A percentile compares a stretch with the other conserved stretches of the same genome.
These are phyloP conservation scores for Celastrina argiolus DNA, from an alignment of 2,888 invertebrate species.

Conservation along the genomic window DNA sequence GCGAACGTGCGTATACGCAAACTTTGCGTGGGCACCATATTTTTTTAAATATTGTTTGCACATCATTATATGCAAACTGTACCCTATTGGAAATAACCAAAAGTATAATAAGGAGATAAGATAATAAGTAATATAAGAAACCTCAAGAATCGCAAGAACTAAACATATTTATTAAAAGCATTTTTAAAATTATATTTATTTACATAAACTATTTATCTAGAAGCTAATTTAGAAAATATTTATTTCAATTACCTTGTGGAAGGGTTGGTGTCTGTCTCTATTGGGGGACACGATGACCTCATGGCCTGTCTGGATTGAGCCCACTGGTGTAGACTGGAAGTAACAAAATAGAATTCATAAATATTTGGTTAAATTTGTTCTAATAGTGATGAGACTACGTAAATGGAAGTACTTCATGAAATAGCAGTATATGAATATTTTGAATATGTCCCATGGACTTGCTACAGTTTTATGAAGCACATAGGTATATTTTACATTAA, in stretches of 20 bases:
- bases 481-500: too few species aligned
- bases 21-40: neutral
- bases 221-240: neutral
- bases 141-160: neutral
- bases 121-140: neutral
- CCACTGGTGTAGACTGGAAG: constrained; percentile 92
- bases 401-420: neutral
- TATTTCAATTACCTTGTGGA: constrained; percentile 82
- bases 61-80: too few species aligned
- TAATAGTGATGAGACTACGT: neutral
- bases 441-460: too few species aligned
- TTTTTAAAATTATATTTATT: neutral
- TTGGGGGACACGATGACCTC: constrained; percentile 94
- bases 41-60: too few species aligned
- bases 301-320: constrained; percentile 93
- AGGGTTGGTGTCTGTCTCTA: constrained; percentile 88
- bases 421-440: too few species aligned
- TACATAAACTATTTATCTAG: neutral
- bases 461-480: too few species aligned
- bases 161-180: neutral
- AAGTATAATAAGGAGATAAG: neutral
- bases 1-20: neutral
- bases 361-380: neutral
- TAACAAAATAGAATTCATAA: neutral
- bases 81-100: neutral